phyloP scores from a whole-genome alignment of 2,113 vertebrate species.

The Neogobius melanostomus region DNA sequence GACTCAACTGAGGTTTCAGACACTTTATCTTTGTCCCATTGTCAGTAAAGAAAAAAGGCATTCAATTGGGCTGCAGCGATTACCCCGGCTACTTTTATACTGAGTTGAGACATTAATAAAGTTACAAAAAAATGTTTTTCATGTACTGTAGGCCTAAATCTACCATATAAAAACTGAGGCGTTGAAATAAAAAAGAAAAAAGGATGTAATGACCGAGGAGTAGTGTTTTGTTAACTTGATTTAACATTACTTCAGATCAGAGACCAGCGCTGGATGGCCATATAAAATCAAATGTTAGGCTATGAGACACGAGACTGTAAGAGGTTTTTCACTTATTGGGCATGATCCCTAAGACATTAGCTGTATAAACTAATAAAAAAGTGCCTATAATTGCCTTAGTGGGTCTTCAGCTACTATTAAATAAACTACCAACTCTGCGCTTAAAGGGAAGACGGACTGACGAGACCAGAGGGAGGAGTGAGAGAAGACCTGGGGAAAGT shows the following conservation, averaged over 20 bases:
- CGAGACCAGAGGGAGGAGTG: conserved; percentile 52
- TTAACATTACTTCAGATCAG: not conserved
- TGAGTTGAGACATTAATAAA: no score
- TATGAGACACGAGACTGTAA: not conserved
- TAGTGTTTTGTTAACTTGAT: not conserved
- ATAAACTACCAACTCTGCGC: conserved; percentile 39
- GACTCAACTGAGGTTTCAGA: not conserved
- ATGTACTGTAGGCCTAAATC: no score
- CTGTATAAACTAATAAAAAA: conserved; percentile 1
- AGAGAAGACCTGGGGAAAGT: conserved; percentile 53
- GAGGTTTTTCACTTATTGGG: not conserved
- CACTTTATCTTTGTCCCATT: not conserved
- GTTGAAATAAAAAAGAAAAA: no score
- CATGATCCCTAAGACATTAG: not conserved
- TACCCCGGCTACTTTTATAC: no score
- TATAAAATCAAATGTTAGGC: conserved; percentile 1
- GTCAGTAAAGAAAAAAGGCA: not conserved
- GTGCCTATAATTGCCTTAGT: conserved; percentile 20
- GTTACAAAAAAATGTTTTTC: no score
- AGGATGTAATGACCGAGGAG: no score
- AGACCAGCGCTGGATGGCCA: not conserved
- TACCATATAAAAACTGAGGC: no score
- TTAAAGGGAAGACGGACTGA: conserved; percentile 26
- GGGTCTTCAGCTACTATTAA: conserved; percentile 16
- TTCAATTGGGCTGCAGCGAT: no score